Percentiles rank a stretch among this genome's conserved stretches.
Evolutionary conservation across 2,888 invertebrate genomes (phyloP).

Genomic region (Acronicta leporina): DNA sequence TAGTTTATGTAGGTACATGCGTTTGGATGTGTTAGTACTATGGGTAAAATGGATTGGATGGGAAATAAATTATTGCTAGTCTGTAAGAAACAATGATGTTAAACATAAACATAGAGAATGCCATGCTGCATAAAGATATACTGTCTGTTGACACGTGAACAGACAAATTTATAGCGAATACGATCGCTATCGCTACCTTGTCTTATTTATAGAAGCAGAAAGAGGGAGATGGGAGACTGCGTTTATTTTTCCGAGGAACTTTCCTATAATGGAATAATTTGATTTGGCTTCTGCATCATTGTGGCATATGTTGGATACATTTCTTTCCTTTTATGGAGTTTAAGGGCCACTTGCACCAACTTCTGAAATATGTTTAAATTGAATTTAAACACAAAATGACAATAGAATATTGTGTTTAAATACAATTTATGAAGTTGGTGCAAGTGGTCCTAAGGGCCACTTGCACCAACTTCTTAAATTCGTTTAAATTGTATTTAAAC

Average conservation of each 20-base stretch:
- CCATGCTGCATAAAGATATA: conserved; percentile 33
- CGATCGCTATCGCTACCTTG: conserved; percentile 23
- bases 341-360: no score
- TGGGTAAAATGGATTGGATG: neutral
- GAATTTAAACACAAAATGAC: no score
- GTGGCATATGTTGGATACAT: conserved; percentile 1
- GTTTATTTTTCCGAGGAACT: conserved; percentile 13
- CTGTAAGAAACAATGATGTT: conserved; percentile 29
- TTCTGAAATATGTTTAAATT: no score
- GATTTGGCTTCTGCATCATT: conserved; percentile 23
- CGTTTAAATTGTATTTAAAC: no score
- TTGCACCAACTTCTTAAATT: no score
- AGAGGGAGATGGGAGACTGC: conserved; percentile 26
- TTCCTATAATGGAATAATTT: conserved; percentile 18
- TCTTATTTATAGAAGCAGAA: conserved; percentile 43
- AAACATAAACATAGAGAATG: conserved; percentile 34
- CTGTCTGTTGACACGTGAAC: conserved; percentile 49
- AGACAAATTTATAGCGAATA: conserved; percentile 45
- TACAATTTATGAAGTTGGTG: no score
- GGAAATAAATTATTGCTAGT: conserved; percentile 20
- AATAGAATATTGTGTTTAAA: no score
- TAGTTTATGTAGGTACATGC: no score
- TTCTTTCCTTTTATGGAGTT: conserved; percentile 6
- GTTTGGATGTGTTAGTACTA: neutral
- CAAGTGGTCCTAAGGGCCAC: no score